Percentiles rank a stretch among this genome's conserved stretches.
phyloP scores from a whole-genome alignment of 2,113 vertebrate species.

The Heterocephalus glaber region DNA sequence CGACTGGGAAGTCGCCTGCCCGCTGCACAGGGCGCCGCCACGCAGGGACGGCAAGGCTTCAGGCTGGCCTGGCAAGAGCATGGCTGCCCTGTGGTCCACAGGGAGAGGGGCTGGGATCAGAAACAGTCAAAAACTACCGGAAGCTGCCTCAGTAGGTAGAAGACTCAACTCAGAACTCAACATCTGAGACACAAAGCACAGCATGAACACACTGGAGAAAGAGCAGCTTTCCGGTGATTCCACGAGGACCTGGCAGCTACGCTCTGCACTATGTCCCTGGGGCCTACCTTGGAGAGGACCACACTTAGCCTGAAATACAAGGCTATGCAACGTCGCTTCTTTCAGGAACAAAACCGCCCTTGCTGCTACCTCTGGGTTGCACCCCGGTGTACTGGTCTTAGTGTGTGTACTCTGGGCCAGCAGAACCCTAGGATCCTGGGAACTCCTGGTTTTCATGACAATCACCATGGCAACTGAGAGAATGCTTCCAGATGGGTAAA shows the following conservation, averaged over 20 bases:
- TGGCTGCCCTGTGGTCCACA: neutral
- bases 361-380: neutral
- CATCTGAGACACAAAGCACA: neutral
- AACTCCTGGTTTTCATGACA: neutral
- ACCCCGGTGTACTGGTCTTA: neutral
- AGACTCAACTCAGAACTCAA: neutral
- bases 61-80: neutral
- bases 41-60: no score
- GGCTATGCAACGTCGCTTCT: neutral
- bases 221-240: neutral
- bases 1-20: no score
- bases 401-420: neutral
- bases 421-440: neutral
- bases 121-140: neutral
- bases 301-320: neutral
- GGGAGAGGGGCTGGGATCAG: rapidly evolving
- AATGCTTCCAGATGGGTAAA: neutral
- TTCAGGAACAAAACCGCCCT: neutral
- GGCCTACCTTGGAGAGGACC: neutral
- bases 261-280: neutral
- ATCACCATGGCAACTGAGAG: neutral
- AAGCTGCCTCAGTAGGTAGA: neutral
- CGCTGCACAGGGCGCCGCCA: no score
- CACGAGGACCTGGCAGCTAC: no score
- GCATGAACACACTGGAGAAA: neutral